phyloP scores from a whole-genome alignment of 2,888 invertebrate species.

The Volucella inanis region DNA sequence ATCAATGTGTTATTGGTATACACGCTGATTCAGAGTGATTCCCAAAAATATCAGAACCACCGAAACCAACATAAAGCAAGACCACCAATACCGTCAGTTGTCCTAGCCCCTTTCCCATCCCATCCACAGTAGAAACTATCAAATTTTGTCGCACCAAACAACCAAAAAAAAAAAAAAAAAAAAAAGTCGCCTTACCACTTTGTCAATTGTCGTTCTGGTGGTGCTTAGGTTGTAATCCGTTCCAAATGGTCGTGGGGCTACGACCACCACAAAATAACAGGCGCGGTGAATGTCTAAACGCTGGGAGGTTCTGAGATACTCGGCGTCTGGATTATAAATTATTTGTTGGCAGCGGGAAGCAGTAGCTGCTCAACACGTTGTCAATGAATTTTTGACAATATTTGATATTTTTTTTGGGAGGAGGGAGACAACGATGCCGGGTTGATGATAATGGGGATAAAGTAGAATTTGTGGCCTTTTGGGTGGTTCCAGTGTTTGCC shows the following conservation, averaged over 20 bases:
- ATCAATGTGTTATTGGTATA: conserved; percentile 7
- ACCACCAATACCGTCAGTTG: conserved; percentile 2
- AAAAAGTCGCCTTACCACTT: conserved; percentile 15
- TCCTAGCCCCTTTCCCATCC: conserved; percentile 8
- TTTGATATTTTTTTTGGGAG: conserved; percentile 8
- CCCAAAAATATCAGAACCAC: conserved; percentile 12
- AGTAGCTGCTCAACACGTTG: conserved; percentile 62
- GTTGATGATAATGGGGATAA: neutral
- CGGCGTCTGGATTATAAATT: conserved; percentile 58
- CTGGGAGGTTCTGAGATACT: conserved; percentile 40
- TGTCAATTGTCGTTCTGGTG: conserved; percentile 60
- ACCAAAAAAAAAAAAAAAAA: conserved; percentile 1
- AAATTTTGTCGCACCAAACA: conserved; percentile 24
- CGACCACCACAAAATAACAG: conserved; percentile 6
- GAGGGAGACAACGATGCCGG: conserved; percentile 1
- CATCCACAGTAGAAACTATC: conserved; percentile 41
- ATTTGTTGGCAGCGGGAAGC: conserved; percentile 50
- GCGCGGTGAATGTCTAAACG: conserved; percentile 25
- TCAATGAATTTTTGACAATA: conserved; percentile 63
- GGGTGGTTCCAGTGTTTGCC: conserved; percentile 17
- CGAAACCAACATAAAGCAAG: conserved; percentile 8
- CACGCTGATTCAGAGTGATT: neutral
- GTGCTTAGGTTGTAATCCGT: conserved; percentile 53
- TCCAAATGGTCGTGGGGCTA: conserved; percentile 39
- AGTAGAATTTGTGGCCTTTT: conserved; percentile 11